Base-by-base conservation (phyloP, 2,797 vertebrate species). In the Pangasius mekongensis region DNA sequence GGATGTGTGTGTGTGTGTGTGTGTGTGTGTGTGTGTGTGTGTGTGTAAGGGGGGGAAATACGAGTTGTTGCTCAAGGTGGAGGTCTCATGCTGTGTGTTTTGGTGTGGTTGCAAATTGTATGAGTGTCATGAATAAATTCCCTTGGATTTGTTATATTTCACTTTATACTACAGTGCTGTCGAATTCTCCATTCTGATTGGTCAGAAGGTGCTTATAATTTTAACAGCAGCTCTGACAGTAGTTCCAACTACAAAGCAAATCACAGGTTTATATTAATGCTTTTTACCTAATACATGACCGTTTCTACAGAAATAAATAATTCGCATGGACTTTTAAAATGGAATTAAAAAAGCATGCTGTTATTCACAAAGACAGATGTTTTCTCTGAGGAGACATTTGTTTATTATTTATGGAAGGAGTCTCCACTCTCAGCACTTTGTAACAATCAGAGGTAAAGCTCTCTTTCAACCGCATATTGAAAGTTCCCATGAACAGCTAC, bases 41-140 rank as follows among this genome's bases (percentile, higher is more conserved):
- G 58, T 43, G 89, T 47, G 71, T 69, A 60, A 22, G 14, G 67
- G 62, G 62, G 80, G n/a, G 20, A 30, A 67, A 84, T 78, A 69
- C 74, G 49, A 49, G 86, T 74, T 85, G 47, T 10, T 82, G 62
- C 47, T 74, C 78, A 89, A 89, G 88, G 88, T 85, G 64, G 83
- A 81, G 86, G 56, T 67, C n/a, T 83, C 88, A 11, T 54, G 77
- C 88, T 83, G 88, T 13, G 84, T 64, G 20, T 62, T 80, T 47
- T 67, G 64, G 78, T 81, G 71, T 2, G 20, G 33, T 18, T 80
- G 73, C 62, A 52, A 47, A 69, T 47, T 83, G 64, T 52, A 7
- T 5, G 24, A 18, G 27, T 36, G 20, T 77, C 67, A 43, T 76
- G 88, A 83, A 89, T 83, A 76, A 66, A 83, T 74, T 86, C 43